phyloP scores from a whole-genome alignment of 2,797 vertebrate species.

The Neostethus bicornis region DNA sequence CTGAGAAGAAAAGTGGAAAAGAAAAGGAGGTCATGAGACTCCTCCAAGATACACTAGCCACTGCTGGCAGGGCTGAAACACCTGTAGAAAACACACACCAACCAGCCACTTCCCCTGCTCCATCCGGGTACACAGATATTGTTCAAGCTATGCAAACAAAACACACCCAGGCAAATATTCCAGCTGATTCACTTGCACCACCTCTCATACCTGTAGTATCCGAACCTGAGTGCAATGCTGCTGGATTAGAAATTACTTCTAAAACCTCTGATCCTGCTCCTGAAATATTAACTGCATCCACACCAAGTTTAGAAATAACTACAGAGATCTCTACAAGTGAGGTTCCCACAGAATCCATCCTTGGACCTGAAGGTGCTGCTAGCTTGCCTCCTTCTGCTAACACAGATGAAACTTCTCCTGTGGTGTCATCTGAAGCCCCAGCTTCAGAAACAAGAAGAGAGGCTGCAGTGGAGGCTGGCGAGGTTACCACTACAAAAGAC shows the following conservation, averaged over 20 bases:
- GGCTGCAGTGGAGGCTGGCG: slow-evolving; percentile 22
- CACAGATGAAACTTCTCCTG: slow-evolving; percentile 28
- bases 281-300: slow-evolving; percentile 22
- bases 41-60: slow-evolving; percentile 91
- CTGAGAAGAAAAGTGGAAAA: slow-evolving; percentile 82
- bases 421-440: slow-evolving; percentile 32
- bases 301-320: slow-evolving; percentile 22
- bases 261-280: slow-evolving; percentile 20
- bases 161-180: slow-evolving; percentile 30
- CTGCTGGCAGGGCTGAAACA: slow-evolving; percentile 72
- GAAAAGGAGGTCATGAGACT: slow-evolving; percentile 97
- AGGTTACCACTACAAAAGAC: slow-evolving; percentile 72
- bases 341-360: slow-evolving; percentile 11
- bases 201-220: background rate
- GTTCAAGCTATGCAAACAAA: slow-evolving; percentile 51
- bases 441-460: slow-evolving; percentile 19
- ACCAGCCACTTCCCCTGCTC: slow-evolving; percentile 10
- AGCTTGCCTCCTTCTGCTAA: slow-evolving; percentile 25
- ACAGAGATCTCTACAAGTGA: slow-evolving; percentile 26
- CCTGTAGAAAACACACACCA: slow-evolving; percentile 37
- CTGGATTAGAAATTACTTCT: slow-evolving; percentile 24
- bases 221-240: slow-evolving; percentile 22
- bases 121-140: slow-evolving; percentile 6
- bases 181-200: slow-evolving; percentile 8
- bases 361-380: slow-evolving; percentile 7